Evolutionary conservation across 2,113 vertebrate species (phyloP).

Genomic region (Electrona antarctica): DNA sequence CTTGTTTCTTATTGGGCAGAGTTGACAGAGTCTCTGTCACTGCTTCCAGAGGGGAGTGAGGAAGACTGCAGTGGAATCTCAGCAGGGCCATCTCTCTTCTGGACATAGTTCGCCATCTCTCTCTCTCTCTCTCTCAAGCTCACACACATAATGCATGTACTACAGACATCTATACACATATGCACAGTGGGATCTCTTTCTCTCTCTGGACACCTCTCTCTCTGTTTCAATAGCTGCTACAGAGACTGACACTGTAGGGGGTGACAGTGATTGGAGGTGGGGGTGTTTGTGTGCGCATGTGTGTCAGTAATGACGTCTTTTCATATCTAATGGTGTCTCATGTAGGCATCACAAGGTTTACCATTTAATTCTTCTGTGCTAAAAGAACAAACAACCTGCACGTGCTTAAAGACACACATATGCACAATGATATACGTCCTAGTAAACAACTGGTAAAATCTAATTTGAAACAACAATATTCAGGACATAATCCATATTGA

Average conservation of each 20-base stretch:
- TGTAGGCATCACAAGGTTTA: conserved; percentile 26
- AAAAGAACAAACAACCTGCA: neutral
- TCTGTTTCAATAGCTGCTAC: conserved; percentile 24
- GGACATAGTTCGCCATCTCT: conserved; percentile 35
- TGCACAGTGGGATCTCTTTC: conserved; percentile 2
- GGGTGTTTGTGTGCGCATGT: conserved; percentile 26
- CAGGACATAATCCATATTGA: too few species aligned
- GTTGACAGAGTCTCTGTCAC: conserved; percentile 39
- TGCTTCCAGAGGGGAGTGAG: conserved; percentile 34
- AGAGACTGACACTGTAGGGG: conserved; percentile 48
- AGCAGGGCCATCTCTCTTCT: conserved; percentile 39
- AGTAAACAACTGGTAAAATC: neutral
- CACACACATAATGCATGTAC: conserved; percentile 16
- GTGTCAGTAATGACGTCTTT: conserved; percentile 38
- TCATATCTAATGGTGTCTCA: conserved; percentile 22
- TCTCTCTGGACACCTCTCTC: conserved; percentile 16
- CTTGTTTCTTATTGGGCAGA: conserved; percentile 14
- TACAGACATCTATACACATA: conserved; percentile 11
- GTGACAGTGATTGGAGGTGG: conserved; percentile 53
- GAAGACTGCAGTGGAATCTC: conserved; percentile 43
- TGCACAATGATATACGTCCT: neutral
- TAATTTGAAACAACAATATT: too few species aligned
- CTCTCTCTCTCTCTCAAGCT: conserved; percentile 21
- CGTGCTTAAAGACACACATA: neutral
- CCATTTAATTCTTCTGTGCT: conserved; percentile 15